Evolutionary conservation across 2,888 invertebrate genomes (phyloP).

Genomic region (Microplitis deprimator): DNA sequence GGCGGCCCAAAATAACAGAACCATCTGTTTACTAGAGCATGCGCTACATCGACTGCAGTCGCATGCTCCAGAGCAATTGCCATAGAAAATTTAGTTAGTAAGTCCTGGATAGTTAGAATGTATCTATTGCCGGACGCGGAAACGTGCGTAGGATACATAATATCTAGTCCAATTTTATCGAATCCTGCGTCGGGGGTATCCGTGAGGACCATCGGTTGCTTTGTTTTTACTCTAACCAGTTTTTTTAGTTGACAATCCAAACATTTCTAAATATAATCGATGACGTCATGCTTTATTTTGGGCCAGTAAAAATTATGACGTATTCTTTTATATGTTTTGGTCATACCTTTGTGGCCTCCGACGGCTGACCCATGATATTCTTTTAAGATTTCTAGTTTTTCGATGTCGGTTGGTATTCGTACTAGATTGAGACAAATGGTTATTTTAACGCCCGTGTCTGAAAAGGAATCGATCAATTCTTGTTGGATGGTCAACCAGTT

Average conservation of each 20-base stretch:
- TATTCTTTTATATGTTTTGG: conserved; percentile 7
- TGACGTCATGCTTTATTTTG: not conserved
- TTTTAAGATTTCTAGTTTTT: conserved; percentile 27
- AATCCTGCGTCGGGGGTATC: conserved; percentile 16
- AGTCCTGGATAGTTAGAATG: conserved; percentile 39
- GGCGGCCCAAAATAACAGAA: not conserved
- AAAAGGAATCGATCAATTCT: not conserved
- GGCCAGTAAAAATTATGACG: not conserved
- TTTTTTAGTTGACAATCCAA: conserved; percentile 18
- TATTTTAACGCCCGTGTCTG: not conserved
- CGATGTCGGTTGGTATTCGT: not conserved
- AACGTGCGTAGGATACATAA: not conserved
- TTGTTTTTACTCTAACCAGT: not conserved
- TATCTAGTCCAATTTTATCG: conserved; percentile 37
- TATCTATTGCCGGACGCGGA: not conserved
- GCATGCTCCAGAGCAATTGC: conserved; percentile 32
- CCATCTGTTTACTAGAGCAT: conserved; percentile 24
- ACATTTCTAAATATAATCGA: not conserved
- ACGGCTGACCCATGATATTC: conserved; percentile 39
- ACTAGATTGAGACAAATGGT: not conserved
- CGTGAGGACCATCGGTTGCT: not conserved
- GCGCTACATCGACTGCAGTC: conserved; percentile 25
- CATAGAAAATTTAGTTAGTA: conserved; percentile 40
- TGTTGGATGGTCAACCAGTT: conserved; percentile 1
- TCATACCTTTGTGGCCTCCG: conserved; percentile 7